phyloP scores from a whole-genome alignment of 1,140 invertebrate genomes.

The Drosophila melanogaster region Release_6_plus_ISO1_MT NC_004354.4:11136001-11136500 shows the following conservation, averaged over 20 bases:
- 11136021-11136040: slow-evolving; percentile 2
- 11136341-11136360: slow-evolving; percentile 66
- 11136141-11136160: not conserved
- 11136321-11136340: slow-evolving; percentile 11
- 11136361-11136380: slow-evolving; percentile 70
- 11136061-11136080: not conserved
- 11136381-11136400: slow-evolving; percentile 57
- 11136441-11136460: not conserved
- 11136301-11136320: slow-evolving; percentile 1
- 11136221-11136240: not conserved
- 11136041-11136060: slow-evolving; percentile 15
- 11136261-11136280: slow-evolving; percentile 58
- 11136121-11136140: not conserved
- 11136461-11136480: not conserved
- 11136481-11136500: slow-evolving; percentile 1
- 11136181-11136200: not conserved
- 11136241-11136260: slow-evolving; percentile 65
- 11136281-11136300: slow-evolving; percentile 8
- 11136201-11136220: not conserved
- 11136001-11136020: not conserved
- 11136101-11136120: not conserved
- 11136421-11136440: slow-evolving; percentile 9
- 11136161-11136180: no score
- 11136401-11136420: not conserved
- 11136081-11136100: slow-evolving; percentile 3